These are phyloP conservation scores for Chromobotia macracanthus DNA, from an alignment of 2,797 vertebrate species.

Conservation along the genomic window DNA sequence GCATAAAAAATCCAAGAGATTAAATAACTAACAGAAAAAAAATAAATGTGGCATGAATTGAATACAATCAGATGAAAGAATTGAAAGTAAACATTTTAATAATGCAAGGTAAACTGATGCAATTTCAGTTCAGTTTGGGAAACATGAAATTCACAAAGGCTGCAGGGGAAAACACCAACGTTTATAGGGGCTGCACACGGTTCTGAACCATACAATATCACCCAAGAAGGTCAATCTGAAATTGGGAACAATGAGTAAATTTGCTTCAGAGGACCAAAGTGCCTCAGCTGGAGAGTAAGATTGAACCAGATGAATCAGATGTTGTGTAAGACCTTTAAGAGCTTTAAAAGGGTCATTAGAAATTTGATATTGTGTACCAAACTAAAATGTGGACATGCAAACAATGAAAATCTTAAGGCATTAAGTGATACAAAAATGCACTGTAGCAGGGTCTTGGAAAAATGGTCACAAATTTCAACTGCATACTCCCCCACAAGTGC, in stretches of 20 bases:
- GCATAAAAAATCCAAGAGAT: neutral
- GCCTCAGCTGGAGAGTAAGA: neutral
- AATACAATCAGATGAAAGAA: constrained; percentile 5
- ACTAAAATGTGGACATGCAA: no score
- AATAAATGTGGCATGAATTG: neutral
- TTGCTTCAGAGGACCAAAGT: no score
- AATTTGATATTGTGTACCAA: no score
- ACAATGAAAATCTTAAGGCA: no score
- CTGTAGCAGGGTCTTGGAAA: no score
- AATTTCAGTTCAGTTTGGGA: constrained; percentile 7
- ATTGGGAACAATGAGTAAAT: neutral
- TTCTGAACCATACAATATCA: neutral
- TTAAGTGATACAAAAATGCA: no score
- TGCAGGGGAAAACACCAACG: neutral
- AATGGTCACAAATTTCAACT: no score
- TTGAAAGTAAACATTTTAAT: neutral
- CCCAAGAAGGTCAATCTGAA: neutral
- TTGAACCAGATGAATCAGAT: neutral
- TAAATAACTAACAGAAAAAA: neutral
- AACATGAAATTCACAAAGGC: neutral
- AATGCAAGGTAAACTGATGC: neutral
- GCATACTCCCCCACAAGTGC: no score
- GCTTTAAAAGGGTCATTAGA: neutral
- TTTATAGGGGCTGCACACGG: neutral
- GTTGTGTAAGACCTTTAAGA: neutral